Evolutionary conservation across 2,113 vertebrate genomes (phyloP).

Genomic region (Anas platyrhynchos): DNA sequence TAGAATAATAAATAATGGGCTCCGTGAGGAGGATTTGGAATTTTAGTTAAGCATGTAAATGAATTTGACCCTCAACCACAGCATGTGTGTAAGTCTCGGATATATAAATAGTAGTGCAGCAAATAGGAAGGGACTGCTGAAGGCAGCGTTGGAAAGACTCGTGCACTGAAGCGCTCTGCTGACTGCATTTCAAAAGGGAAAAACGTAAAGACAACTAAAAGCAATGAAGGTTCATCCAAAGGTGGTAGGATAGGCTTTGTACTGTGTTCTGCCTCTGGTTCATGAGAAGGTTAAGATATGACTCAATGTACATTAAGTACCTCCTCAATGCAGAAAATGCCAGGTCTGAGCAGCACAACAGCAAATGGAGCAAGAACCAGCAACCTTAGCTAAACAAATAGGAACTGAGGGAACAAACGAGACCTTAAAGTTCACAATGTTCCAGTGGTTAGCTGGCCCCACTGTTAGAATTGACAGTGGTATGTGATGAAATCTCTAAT

Average conservation of each 20-base stretch:
- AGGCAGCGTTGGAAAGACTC: neutral
- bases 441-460: neutral
- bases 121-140: neutral
- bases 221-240: neutral
- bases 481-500: neutral
- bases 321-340: neutral
- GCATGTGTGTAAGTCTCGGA: fast-evolving
- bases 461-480: neutral
- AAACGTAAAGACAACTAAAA: neutral
- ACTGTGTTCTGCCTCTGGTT: neutral
- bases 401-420: neutral
- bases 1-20: neutral
- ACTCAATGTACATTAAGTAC: neutral
- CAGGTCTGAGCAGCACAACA: neutral
- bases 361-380: neutral
- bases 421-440: neutral
- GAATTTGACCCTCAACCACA: neutral
- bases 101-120: neutral
- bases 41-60: neutral
- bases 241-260: neutral
- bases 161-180: neutral
- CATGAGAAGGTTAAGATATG: neutral
- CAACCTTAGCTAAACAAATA: neutral
- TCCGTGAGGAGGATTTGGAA: neutral
- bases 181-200: neutral